phyloP scores from a whole-genome alignment of 2,113 vertebrate genomes.

The Rhodinocichla rosea region DNA sequence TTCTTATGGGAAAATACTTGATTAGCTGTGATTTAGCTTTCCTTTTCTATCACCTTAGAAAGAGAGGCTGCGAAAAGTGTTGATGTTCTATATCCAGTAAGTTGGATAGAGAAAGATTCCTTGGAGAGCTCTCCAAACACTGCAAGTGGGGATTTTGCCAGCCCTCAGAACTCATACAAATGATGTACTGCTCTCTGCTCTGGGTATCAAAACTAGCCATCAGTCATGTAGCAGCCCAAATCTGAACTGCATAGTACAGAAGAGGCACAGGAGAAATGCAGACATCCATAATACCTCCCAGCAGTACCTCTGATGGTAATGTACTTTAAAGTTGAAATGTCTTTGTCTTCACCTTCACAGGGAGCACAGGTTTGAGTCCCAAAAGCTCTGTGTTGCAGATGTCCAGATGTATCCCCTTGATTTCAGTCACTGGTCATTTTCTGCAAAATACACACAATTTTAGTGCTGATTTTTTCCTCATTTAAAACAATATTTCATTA shows the following conservation, averaged over 20 bases:
- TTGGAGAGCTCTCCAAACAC: neutral
- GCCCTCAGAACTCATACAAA: neutral
- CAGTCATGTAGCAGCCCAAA: neutral
- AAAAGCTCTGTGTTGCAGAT: neutral
- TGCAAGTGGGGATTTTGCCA: neutral
- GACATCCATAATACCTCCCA: neutral
- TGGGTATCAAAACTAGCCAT: neutral
- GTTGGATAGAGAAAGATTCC: neutral
- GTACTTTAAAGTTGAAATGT: neutral
- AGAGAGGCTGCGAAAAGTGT: neutral
- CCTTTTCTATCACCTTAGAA: neutral
- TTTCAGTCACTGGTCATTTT: neutral
- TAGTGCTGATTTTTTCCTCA: neutral
- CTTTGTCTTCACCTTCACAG: neutral
- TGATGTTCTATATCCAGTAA: neutral
- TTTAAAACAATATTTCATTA: neutral
- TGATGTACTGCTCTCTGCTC: neutral
- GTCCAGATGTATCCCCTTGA: neutral
- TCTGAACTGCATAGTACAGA: neutral
- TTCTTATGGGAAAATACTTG: neutral
- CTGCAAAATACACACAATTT: accelerated
- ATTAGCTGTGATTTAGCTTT: neutral
- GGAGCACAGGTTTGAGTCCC: neutral
- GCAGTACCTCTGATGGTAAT: neutral
- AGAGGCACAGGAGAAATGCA: neutral